Evolutionary conservation across 2,888 invertebrate genomes (phyloP).

Genomic region (Minunthozetes semirufus): DNA sequence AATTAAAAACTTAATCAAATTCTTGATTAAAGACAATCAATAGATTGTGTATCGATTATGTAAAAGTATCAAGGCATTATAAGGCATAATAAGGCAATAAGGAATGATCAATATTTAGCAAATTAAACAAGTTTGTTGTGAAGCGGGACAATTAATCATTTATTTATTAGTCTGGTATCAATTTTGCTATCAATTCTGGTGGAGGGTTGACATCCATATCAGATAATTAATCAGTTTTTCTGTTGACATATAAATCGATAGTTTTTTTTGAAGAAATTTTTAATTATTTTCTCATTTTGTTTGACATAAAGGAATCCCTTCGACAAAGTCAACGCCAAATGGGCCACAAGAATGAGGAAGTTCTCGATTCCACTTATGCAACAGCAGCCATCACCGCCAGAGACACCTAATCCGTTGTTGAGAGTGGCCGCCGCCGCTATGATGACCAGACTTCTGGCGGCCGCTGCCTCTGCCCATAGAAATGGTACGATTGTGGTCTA

Average conservation of each 20-base stretch:
- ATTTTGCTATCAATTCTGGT: too few relatives aligned
- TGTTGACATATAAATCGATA: slow-evolving; percentile 7
- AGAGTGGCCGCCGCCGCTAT: slow-evolving; percentile 38
- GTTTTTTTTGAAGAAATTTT: neutral
- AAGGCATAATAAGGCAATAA: too few relatives aligned
- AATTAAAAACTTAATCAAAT: too few relatives aligned
- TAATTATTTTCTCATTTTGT: neutral
- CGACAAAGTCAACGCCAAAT: slow-evolving; percentile 37
- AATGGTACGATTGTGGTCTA: neutral
- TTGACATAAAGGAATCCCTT: slow-evolving; percentile 11
- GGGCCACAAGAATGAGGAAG: slow-evolving; percentile 34
- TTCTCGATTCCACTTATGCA: slow-evolving; percentile 33
- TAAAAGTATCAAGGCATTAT: too few relatives aligned
- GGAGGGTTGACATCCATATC: too few relatives aligned
- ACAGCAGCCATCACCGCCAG: slow-evolving; percentile 16
- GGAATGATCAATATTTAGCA: too few relatives aligned
- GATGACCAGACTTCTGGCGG: slow-evolving; percentile 38
- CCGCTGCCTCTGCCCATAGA: slow-evolving; percentile 35
- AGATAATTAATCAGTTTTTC: too few relatives aligned
- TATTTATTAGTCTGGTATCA: too few relatives aligned
- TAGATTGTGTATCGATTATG: too few relatives aligned
- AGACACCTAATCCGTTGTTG: slow-evolving; percentile 36
- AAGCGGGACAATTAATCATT: too few relatives aligned
- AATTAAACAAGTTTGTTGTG: too few relatives aligned
- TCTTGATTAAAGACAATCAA: too few relatives aligned